Evolutionary conservation across 2,113 vertebrate genomes (phyloP), one percentile per base, ranked within the genome.

Genomic region (Gymnarchus niloticus): DNA sequence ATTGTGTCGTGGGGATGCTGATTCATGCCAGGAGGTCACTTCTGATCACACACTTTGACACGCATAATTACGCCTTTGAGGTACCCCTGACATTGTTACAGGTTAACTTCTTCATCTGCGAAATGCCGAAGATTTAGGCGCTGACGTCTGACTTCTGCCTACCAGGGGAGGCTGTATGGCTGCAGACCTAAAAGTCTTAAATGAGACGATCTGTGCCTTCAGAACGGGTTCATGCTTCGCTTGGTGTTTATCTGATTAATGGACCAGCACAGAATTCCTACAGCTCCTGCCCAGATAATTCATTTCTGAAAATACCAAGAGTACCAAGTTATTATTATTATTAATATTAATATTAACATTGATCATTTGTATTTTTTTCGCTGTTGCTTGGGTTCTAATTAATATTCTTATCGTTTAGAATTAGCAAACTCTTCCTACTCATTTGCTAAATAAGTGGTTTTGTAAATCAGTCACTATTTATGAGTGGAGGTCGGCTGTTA

Each of bases 1-100:
- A 88, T 88, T 89, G 86, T 90, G 88, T 92, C 86, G 90, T 12
- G 87, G 87, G 84, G 87, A 86, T 91, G 91, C 91, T 92, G 91
- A 94, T 94, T 94, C 90, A 93, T 92, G 89, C 87, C 86, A 88
- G 92, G 87, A 84, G 56, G 80, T 56, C 90, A 54, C 86, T 89
- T 85, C 86, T 88, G 65, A 76, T 90, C 86, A 77, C 65, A n/a
- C 49, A 56, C 46, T 25, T 46, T n/a, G 23, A 48, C 76, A 21
- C 17, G 76, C 44, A 78, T 48, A 48, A 48, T 48, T 77, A 48
- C 73, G 44, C 21, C 0, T 76, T 44, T 76, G n/a, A 3, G 25
- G 25, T 33, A 28, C 61, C 37, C 12, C 6, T 2, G 19, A 9
- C 12, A 17, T 9, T 5, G 25, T 28, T 14, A 65, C n/a, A n/a